These are phyloP conservation scores for Lethenteron camtschaticum DNA, from an alignment of 2,113 vertebrate genomes.

Conservation along the genomic window DNA sequence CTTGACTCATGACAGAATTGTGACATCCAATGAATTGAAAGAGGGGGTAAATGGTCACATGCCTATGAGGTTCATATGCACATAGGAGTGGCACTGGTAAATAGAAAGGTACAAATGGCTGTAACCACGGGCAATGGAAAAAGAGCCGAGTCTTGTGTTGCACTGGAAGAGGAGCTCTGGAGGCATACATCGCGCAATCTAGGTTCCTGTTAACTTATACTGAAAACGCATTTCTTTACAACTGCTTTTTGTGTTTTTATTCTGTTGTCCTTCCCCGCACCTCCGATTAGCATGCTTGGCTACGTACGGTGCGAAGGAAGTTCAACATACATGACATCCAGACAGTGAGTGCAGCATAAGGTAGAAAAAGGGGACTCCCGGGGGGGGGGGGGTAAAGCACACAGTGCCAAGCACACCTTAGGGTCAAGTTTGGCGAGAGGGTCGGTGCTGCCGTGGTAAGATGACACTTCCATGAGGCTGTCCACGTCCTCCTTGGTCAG, in stretches of 20 bases:
- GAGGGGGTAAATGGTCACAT: too few relatives aligned
- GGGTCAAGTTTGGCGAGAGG: slow-evolving; percentile 65
- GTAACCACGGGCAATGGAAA: too few relatives aligned
- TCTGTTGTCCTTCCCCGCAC: background rate
- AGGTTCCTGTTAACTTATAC: too few relatives aligned
- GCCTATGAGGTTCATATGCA: too few relatives aligned
- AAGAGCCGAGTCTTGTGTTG: too few relatives aligned
- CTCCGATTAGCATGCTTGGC: background rate
- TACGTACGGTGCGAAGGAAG: background rate
- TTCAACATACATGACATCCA: background rate
- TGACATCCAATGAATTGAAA: too few relatives aligned
- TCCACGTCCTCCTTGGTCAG: slow-evolving; percentile 76
- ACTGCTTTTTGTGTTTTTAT: background rate
- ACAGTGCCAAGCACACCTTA: slow-evolving; percentile 41
- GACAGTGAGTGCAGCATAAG: background rate
- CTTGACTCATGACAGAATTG: too few relatives aligned
- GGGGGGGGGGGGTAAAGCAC: background rate
- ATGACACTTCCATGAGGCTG: slow-evolving; percentile 70
- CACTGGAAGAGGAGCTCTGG: too few relatives aligned
- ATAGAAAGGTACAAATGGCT: too few relatives aligned
- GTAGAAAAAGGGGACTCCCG: too few relatives aligned
- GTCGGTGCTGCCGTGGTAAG: slow-evolving; percentile 53
- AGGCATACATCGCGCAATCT: too few relatives aligned
- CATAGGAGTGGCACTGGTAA: too few relatives aligned
- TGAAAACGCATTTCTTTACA: background rate